phyloP scores from a whole-genome alignment of 1,140 invertebrate genomes.

The Drosophila malerkotliana region DNA sequence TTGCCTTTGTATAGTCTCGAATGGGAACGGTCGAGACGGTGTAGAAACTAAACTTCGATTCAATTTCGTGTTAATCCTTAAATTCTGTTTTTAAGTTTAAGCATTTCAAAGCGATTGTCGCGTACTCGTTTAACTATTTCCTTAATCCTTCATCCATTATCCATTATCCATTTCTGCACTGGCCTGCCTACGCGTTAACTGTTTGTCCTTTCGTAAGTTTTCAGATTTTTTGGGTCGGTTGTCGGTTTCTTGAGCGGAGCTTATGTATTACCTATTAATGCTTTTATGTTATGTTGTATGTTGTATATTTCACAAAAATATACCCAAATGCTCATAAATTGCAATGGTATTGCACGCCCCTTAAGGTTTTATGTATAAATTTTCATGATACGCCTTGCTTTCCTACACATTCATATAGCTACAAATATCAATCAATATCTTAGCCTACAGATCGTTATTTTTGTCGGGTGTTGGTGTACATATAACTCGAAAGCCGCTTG shows the following conservation, averaged over 20 bases:
- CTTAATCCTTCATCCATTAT: constrained; percentile 38
- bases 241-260: constrained; percentile 70
- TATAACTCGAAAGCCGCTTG: constrained; percentile 58
- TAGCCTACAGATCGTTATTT: constrained; percentile 55
- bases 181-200: constrained; percentile 77
- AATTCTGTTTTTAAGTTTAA: constrained; percentile 43
- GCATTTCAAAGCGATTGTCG: constrained; percentile 82
- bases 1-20: constrained; percentile 65
- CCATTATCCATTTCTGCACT: constrained; percentile 47
- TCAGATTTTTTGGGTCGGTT: constrained; percentile 24
- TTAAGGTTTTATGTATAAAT: constrained; percentile 44
- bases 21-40: constrained; percentile 56
- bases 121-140: constrained; percentile 60
- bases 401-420: constrained; percentile 58
- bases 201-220: constrained; percentile 35
- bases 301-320: constrained; percentile 79
- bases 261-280: constrained; percentile 44
- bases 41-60: constrained; percentile 59
- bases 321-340: constrained; percentile 69
- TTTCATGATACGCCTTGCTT: constrained; percentile 52
- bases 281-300: constrained; percentile 37
- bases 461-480: constrained; percentile 22
- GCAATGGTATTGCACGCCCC: constrained; percentile 59
- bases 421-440: constrained; percentile 55
- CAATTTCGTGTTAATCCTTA: constrained; percentile 31